Conservation (phyloP, 2,797 vertebrate genomes). For the Emydoidea blandingii region DNA sequence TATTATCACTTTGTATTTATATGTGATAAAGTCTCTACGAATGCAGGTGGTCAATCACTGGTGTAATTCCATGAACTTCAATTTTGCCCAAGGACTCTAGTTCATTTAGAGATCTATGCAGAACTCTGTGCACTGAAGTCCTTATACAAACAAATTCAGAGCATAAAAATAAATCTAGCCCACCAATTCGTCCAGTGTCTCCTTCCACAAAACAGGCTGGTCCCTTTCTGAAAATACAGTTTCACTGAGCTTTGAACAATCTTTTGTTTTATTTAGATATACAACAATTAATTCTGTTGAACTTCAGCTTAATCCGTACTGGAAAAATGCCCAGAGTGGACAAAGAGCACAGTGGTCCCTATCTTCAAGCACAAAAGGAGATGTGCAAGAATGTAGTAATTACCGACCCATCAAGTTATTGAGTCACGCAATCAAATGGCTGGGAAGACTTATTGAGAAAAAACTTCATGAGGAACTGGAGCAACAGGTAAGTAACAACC, state of each 20-base stretch:
- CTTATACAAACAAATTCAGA: constrained; percentile 22
- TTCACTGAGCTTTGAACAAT: neutral
- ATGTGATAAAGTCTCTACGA: constrained; percentile 21
- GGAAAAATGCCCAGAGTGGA: neutral
- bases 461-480: neutral
- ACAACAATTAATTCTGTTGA: constrained; percentile 10
- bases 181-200: neutral
- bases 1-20: neutral
- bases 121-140: neutral
- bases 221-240: constrained; percentile 12
- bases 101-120: neutral
- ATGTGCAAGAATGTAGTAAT: neutral
- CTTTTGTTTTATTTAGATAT: neutral
- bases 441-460: neutral
- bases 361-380: neutral
- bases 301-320: neutral
- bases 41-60: constrained; percentile 14
- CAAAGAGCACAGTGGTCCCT: neutral
- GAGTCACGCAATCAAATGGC: neutral
- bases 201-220: neutral
- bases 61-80: neutral
- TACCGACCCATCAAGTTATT: neutral
- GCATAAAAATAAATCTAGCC: constrained; percentile 9
- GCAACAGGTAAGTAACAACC: neutral
- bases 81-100: neutral